Evolutionary conservation across 2,888 invertebrate species (phyloP).

Genomic region (Microctonus hyperodae): DNA sequence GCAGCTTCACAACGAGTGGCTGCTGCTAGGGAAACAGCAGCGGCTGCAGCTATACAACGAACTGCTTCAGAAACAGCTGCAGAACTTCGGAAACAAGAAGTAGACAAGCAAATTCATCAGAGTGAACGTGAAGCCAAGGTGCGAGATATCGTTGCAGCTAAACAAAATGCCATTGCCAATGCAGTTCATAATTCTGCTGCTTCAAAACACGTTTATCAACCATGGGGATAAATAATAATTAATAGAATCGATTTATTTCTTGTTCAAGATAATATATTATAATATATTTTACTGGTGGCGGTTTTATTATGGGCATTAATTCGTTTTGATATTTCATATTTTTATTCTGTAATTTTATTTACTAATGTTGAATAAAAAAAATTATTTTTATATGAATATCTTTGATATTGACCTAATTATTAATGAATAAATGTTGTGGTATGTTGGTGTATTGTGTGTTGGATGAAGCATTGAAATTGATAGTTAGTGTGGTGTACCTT

Average conservation of each 20-base stretch:
- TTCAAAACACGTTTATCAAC: conserved; percentile 48
- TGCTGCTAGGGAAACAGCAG: conserved; percentile 75
- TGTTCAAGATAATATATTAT: neutral
- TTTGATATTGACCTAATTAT: neutral
- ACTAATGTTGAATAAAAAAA: neutral
- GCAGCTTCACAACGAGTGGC: conserved; percentile 77
- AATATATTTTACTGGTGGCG: conserved; percentile 25
- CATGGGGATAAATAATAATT: conserved; percentile 50
- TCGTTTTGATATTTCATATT: neutral
- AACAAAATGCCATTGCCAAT: conserved; percentile 58
- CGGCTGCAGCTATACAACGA: conserved; percentile 75
- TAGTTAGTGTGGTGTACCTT: conserved; percentile 41
- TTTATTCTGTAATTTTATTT: neutral
- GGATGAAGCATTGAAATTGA: conserved; percentile 4
- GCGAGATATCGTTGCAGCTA: conserved; percentile 56
- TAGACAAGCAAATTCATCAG: conserved; percentile 59
- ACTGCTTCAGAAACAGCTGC: conserved; percentile 76
- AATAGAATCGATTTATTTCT: neutral
- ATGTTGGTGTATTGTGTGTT: neutral
- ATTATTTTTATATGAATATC: neutral
- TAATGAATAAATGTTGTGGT: neutral
- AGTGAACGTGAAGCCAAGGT: conserved; percentile 60
- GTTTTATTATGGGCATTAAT: conserved; percentile 5
- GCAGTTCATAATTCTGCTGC: conserved; percentile 52
- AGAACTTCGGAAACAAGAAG: conserved; percentile 69